phyloP scores from a whole-genome alignment of 2,888 invertebrate genomes.

The Mythimna albipuncta region DNA sequence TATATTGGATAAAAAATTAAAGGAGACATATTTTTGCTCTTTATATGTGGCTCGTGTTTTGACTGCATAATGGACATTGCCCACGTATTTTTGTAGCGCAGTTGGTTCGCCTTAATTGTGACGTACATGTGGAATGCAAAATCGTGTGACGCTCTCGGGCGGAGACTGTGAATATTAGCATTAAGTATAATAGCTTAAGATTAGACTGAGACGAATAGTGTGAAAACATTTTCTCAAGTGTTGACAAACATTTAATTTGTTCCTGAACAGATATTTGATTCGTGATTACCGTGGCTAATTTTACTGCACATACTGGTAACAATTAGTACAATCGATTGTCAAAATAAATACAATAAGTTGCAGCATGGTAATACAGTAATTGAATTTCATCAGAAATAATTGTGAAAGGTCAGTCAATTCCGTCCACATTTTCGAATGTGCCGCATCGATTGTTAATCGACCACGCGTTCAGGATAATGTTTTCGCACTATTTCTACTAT shows the following conservation, averaged over 20 bases:
- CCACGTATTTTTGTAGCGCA: conserved; percentile 90
- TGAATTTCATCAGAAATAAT: conserved; percentile 30
- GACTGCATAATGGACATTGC: conserved; percentile 89
- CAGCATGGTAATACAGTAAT: conserved; percentile 3
- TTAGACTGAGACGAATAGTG: conserved; percentile 86
- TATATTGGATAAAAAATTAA: conserved; percentile 80
- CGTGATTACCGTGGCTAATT: conserved; percentile 14
- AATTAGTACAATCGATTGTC: not conserved
- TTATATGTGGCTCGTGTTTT: conserved; percentile 86
- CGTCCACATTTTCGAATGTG: conserved; percentile 88
- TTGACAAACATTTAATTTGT: conserved; percentile 42
- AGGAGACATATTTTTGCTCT: conserved; percentile 91
- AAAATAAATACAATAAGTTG: not conserved
- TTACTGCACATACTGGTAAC: conserved; percentile 11
- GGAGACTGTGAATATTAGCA: conserved; percentile 87
- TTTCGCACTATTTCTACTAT: conserved; percentile 79
- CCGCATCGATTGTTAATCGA: conserved; percentile 70
- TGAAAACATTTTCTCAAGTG: conserved; percentile 77
- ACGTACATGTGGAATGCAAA: conserved; percentile 76
- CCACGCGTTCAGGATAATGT: conserved; percentile 68
- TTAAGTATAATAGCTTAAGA: conserved; percentile 73
- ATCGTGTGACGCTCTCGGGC: conserved; percentile 81
- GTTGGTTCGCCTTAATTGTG: conserved; percentile 87
- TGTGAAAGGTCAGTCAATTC: conserved; percentile 79
- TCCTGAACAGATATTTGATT: conserved; percentile 12